phyloP scores from a whole-genome alignment of 2,113 vertebrate genomes.

The Pyxicephalus adspersus region DNA sequence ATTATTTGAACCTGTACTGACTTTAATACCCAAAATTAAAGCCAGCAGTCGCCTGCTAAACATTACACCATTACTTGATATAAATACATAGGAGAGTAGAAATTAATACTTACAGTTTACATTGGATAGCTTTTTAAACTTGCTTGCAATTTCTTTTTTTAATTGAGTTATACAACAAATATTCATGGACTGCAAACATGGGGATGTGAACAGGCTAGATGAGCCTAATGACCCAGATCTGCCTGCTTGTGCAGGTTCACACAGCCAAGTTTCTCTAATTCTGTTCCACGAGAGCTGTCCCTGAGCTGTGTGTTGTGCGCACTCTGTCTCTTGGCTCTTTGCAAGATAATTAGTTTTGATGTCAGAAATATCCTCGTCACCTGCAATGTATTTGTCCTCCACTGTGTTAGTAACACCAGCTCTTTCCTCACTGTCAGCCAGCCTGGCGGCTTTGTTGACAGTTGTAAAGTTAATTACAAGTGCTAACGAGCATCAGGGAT shows the following conservation, averaged over 20 bases:
- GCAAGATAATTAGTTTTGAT: conserved; percentile 90
- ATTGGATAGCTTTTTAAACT: not conserved
- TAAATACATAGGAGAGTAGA: not conserved
- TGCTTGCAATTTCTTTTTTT: conserved; percentile 17
- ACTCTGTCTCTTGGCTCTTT: conserved; percentile 73
- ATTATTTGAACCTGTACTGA: too few species aligned
- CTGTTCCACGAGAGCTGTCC: conserved; percentile 33
- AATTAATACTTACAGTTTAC: not conserved
- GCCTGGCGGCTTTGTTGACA: conserved; percentile 82
- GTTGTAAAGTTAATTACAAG: conserved; percentile 89
- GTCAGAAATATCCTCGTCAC: conserved; percentile 87
- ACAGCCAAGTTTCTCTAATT: conserved; percentile 41
- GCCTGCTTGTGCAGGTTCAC: conserved; percentile 44
- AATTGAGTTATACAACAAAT: conserved; percentile 2
- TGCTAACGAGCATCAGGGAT: conserved; percentile 85
- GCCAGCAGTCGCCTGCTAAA: too few species aligned
- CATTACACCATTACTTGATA: too few species aligned
- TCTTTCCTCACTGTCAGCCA: conserved; percentile 82
- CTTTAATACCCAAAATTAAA: too few species aligned
- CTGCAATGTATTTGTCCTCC: conserved; percentile 86
- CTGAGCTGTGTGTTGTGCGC: conserved; percentile 57
- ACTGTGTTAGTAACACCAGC: conserved; percentile 85
- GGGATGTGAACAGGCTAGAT: conserved; percentile 22
- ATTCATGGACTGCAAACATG: conserved; percentile 10
- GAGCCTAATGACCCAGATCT: conserved; percentile 54